Evolutionary conservation across 2,888 invertebrate genomes (phyloP).

Genomic region (Schizaphis graminum): DNA sequence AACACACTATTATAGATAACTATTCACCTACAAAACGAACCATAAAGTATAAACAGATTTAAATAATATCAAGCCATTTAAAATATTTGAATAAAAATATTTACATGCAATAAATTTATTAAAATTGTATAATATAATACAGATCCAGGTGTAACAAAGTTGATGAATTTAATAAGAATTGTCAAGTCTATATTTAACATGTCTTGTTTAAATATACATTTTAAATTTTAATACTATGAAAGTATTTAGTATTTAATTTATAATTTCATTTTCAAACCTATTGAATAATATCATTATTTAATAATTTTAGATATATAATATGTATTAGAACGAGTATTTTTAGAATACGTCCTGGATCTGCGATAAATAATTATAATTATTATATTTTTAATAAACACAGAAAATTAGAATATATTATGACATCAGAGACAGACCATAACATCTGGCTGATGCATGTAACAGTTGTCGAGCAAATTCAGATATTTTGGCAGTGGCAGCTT

Average conservation of each 20-base stretch:
- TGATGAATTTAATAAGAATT: background rate
- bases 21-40: conserved; percentile 17
- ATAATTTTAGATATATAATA: no score
- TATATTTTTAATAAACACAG: conserved; percentile 30
- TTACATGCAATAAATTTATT: conserved; percentile 49
- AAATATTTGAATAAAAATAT: conserved; percentile 24
- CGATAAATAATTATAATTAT: background rate
- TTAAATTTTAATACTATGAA: background rate
- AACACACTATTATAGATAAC: background rate
- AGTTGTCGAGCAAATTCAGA: conserved; percentile 71
- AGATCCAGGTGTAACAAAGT: conserved; percentile 43
- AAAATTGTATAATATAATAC: conserved; percentile 38
- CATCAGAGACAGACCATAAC: conserved; percentile 65
- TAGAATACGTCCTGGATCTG: conserved; percentile 55
- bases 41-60: background rate
- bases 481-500: conserved; percentile 71
- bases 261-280: background rate
- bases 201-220: background rate
- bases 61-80: conserved; percentile 18
- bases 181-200: background rate
- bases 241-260: background rate
- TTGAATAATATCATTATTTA: background rate
- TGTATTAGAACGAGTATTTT: background rate
- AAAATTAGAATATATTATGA: conserved; percentile 40
- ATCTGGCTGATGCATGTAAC: conserved; percentile 64